Base-by-base conservation (phyloP, 2,888 invertebrate genomes). In the Fabriciana adippe region DNA sequence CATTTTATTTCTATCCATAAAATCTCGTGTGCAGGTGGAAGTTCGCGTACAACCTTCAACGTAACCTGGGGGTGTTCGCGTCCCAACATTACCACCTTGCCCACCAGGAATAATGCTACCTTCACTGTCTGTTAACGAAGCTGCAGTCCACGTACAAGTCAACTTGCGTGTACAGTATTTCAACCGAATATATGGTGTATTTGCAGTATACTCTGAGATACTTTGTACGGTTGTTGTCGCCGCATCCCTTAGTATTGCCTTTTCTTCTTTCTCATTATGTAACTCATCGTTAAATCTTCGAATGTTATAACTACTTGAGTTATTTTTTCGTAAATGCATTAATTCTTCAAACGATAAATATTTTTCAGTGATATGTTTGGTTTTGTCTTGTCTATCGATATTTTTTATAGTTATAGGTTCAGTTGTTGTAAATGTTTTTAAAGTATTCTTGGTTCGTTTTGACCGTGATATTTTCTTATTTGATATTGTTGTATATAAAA, bases 281-380 rank as follows among this genome's bases (percentile, higher is more conserved):
- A 14, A 18, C 21, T 41, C 53, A 55, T 79, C 78, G 41, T 81
- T 79, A 16, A 64, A 66, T 55, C 72, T 67, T 51, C 72, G 67
- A 35, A 55, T 67, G 18, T 47, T 61, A 45, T 51, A 48, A 53
- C 67, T 66, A 5, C 65, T 71, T 26, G 79, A 74, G 68, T 79
- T 85, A n/a, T 82, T 75, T 78, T 87, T 90, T 73, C 90, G 81
- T 14, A 91, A 76, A 78, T 85, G 86, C 86, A 92, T 85, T 72
- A 92, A 76, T 75, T 92, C 91, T 70, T 92, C 89, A 78, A 92
- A 92, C 6, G 92, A 92, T 68, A 92, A 82, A 78, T 86, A 90
- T 75, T 87, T 92, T 78, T 91, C 92, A 35, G 88, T 88, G 3
- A 81, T 57, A 55, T 74, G 54, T 74, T 76, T 74, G 21, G 72